Evolutionary conservation across 2,888 invertebrate genomes (phyloP).

Genomic region (Drosophila quinaria): DNA sequence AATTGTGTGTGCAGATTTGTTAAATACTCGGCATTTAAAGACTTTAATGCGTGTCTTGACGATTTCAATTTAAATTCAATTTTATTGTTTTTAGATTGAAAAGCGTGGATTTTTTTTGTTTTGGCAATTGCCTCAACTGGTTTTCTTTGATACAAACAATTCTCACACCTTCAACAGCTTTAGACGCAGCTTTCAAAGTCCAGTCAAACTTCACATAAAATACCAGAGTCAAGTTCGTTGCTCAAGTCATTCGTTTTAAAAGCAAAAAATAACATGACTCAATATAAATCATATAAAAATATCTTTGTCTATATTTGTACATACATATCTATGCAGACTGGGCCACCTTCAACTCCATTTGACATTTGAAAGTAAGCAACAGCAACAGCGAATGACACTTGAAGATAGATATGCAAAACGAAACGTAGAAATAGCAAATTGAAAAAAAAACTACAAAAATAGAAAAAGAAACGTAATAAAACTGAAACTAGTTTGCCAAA

Average conservation of each 20-base stretch:
- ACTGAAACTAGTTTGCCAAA: conserved; percentile 57
- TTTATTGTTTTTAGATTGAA: background rate
- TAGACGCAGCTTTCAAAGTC: conserved; percentile 16
- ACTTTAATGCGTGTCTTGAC: conserved; percentile 24
- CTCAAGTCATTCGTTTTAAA: conserved; percentile 63
- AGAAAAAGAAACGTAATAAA: conserved; percentile 27
- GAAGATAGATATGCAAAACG: conserved; percentile 71
- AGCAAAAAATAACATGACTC: conserved; percentile 54
- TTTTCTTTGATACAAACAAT: conserved; percentile 12
- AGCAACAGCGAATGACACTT: conserved; percentile 54
- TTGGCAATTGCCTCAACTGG: conserved; percentile 26
- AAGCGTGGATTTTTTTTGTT: background rate
- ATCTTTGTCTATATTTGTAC: conserved; percentile 33
- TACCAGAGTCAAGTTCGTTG: conserved; percentile 65
- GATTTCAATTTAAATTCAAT: conserved; percentile 6
- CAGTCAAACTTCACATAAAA: conserved; percentile 34
- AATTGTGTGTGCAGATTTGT: conserved; percentile 51
- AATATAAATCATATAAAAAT: conserved; percentile 66
- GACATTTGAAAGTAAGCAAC: conserved; percentile 75
- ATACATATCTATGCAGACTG: conserved; percentile 41
- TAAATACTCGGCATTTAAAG: conserved; percentile 24
- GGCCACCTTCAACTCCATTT: conserved; percentile 77
- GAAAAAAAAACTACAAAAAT: conserved; percentile 27
- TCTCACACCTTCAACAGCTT: conserved; percentile 35
- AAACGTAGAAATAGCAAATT: conserved; percentile 44